Conservation (phyloP, 1,140 invertebrate genomes). For the Papilio machaon region DNA sequence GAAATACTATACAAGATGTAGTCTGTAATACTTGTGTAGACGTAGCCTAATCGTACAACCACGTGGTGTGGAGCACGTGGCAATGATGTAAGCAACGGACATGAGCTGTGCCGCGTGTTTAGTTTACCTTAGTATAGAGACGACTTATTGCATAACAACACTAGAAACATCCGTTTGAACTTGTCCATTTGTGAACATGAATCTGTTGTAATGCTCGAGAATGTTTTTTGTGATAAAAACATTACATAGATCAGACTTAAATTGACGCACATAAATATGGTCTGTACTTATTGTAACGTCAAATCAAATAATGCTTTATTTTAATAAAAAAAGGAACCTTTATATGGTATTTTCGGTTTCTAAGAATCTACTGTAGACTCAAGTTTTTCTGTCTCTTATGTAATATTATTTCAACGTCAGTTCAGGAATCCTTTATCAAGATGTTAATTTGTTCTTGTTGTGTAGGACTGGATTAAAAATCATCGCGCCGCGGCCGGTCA, state of each 20-base stretch:
- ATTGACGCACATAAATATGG: too few species aligned
- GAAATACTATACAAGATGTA: neutral
- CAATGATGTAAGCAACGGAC: neutral
- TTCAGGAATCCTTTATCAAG: neutral
- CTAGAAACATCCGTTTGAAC: neutral
- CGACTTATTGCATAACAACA: neutral
- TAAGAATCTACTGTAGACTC: neutral
- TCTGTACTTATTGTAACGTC: too few species aligned
- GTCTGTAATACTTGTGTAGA: neutral
- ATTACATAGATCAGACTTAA: too few species aligned
- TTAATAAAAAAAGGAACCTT: too few species aligned
- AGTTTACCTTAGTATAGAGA: neutral
- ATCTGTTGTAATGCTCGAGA: neutral
- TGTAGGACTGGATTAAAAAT: conserved; percentile 7
- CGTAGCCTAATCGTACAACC: neutral
- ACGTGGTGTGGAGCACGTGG: conserved; percentile 3
- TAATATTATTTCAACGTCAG: neutral
- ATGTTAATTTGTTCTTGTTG: neutral
- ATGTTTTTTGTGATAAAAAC: neutral
- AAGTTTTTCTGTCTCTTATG: too few species aligned
- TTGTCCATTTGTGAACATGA: neutral
- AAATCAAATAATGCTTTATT: too few species aligned
- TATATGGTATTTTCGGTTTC: neutral
- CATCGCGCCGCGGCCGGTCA: neutral
- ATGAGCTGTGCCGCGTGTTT: neutral